Conservation (phyloP, 2,113 vertebrate species). For the Neoarius graeffei region DNA sequence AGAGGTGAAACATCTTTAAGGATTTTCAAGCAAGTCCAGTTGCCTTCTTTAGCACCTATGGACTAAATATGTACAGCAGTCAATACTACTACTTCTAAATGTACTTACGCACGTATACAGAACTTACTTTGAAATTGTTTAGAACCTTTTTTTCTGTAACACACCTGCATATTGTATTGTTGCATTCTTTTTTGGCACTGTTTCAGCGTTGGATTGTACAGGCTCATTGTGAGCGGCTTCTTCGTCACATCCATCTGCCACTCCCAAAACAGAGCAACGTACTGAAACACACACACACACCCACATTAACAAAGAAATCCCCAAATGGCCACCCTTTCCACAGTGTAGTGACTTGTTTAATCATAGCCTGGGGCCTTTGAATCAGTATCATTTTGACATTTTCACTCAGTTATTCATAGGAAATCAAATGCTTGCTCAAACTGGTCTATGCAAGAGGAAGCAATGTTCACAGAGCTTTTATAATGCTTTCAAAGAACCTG, state of each 20-base stretch:
- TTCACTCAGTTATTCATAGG: background rate
- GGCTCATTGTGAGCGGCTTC: background rate
- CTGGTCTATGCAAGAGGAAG: constrained; percentile 20
- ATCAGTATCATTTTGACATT: background rate
- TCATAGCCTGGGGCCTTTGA: constrained; percentile 1
- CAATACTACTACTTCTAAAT: background rate
- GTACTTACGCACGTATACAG: background rate
- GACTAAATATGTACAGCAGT: too few species aligned
- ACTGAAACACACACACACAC: constrained; percentile 26
- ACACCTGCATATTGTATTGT: constrained; percentile 42
- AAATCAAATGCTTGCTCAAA: background rate
- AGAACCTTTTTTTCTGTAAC: background rate
- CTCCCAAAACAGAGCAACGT: background rate
- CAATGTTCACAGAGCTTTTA: constrained; percentile 9
- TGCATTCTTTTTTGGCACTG: background rate
- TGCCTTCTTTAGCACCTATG: background rate
- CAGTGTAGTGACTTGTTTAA: too few species aligned
- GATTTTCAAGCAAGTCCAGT: too few species aligned
- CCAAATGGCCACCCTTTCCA: background rate
- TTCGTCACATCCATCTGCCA: background rate
- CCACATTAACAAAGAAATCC: background rate
- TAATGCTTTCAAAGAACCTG: background rate
- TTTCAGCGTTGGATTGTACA: constrained; percentile 1
- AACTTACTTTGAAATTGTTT: background rate
- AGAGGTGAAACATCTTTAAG: too few species aligned